Conservation (phyloP, 2,888 invertebrate species). For the Trachelus iudaicus region DNA sequence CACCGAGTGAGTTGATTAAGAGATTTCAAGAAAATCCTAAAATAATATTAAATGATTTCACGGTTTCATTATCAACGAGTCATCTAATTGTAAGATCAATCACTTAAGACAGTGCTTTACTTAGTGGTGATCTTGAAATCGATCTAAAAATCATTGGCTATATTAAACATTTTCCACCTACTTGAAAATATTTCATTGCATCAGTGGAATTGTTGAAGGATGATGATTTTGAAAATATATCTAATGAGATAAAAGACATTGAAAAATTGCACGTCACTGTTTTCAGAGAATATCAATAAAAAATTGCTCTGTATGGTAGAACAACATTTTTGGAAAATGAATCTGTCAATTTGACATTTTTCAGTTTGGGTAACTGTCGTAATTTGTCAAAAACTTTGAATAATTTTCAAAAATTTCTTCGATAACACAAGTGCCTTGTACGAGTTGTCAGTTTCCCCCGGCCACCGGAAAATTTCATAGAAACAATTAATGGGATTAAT, state of each 20-base stretch:
- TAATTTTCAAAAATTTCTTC: not conserved
- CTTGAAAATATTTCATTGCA: not conserved
- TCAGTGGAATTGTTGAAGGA: not conserved
- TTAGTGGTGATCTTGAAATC: not conserved
- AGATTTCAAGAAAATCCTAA: not conserved
- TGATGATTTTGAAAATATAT: not conserved
- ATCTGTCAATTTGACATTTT: not conserved
- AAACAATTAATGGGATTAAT: not conserved
- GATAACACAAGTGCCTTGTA: not conserved
- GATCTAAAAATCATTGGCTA: not conserved
- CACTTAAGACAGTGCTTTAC: not conserved
- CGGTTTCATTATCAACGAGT: not conserved
- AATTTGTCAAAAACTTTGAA: not conserved
- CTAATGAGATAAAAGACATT: not conserved
- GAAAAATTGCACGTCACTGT: not conserved
- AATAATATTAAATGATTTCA: not conserved
- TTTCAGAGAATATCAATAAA: not conserved
- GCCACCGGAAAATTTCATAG: not conserved
- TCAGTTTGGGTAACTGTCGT: not conserved
- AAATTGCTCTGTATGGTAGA: not conserved
- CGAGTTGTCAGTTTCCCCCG: not conserved
- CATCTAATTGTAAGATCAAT: not conserved
- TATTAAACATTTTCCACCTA: not conserved
- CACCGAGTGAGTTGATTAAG: not conserved
- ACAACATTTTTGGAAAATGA: not conserved